Conservation (phyloP, 2,797 vertebrate species). For the Pipistrellus nathusii region DNA sequence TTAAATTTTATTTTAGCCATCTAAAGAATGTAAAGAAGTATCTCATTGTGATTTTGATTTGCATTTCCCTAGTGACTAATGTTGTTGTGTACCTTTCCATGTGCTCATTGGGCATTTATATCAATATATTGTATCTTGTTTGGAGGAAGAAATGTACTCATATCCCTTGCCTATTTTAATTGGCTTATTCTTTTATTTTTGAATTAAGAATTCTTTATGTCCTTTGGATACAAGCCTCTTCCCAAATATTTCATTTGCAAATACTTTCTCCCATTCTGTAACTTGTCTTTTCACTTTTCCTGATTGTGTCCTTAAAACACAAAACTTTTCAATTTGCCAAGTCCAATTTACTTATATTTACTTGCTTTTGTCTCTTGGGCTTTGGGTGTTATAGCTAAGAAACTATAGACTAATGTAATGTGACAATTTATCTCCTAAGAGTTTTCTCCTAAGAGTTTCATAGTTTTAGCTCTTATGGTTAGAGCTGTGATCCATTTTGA, state of each 20-base stretch:
- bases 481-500: background rate
- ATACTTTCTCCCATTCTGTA: background rate
- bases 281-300: background rate
- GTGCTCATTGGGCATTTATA: background rate
- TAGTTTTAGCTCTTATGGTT: background rate
- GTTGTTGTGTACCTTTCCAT: background rate
- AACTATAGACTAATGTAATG: background rate
- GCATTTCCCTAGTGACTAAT: background rate
- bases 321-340: background rate
- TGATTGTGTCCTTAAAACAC: background rate
- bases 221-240: background rate
- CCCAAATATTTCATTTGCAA: conserved; percentile 36
- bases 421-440: background rate
- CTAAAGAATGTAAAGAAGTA: background rate
- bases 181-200: background rate
- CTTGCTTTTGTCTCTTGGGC: background rate
- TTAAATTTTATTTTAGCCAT: background rate
- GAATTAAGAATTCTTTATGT: background rate
- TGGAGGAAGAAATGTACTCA: background rate
- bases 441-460: background rate
- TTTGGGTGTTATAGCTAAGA: background rate
- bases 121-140: no score
- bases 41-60: background rate
- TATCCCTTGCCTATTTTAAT: background rate
- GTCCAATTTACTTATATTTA: background rate